Evolutionary conservation across 2,113 vertebrate species (phyloP).

Genomic region (Seriola quinqueradiata): DNA sequence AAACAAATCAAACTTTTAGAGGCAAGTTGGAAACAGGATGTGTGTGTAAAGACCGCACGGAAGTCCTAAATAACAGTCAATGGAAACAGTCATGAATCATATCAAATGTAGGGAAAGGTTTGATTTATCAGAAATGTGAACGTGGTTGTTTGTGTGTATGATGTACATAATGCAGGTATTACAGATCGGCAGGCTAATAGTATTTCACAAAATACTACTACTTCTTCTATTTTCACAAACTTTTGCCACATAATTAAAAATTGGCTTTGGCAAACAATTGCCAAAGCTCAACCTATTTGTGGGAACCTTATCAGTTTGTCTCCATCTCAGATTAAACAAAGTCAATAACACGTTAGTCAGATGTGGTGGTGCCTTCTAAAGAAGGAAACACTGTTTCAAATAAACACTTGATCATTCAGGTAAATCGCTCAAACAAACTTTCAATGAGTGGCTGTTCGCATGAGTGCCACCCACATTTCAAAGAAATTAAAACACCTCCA

Average conservation of each 20-base stretch:
- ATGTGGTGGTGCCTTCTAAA: not conserved
- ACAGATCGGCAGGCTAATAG: not conserved
- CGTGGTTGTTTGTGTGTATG: not conserved
- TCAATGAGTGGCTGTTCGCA: constrained; percentile 7
- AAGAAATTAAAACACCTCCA: constrained; percentile 9
- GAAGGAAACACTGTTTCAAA: not conserved
- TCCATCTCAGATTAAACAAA: not conserved
- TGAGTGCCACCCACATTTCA: not conserved
- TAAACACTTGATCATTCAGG: constrained; percentile 17
- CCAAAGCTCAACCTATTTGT: not conserved
- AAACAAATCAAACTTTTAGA: not conserved
- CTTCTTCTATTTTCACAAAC: no score
- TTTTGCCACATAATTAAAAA: not conserved
- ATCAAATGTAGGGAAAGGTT: not conserved
- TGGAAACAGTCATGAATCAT: constrained; percentile 44
- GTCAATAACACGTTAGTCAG: not conserved
- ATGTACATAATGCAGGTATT: no score
- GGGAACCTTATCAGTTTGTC: not conserved
- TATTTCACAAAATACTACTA: not conserved
- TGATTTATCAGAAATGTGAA: not conserved
- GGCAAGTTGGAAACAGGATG: constrained; percentile 57
- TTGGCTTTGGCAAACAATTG: not conserved
- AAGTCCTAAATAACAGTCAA: constrained; percentile 12
- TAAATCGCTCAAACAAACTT: not conserved
- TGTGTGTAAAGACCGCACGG: constrained; percentile 34